Evolutionary conservation across 2,888 invertebrate genomes (phyloP), one percentile per base, ranked within the genome.

Genomic region (Papilio protenor): DNA sequence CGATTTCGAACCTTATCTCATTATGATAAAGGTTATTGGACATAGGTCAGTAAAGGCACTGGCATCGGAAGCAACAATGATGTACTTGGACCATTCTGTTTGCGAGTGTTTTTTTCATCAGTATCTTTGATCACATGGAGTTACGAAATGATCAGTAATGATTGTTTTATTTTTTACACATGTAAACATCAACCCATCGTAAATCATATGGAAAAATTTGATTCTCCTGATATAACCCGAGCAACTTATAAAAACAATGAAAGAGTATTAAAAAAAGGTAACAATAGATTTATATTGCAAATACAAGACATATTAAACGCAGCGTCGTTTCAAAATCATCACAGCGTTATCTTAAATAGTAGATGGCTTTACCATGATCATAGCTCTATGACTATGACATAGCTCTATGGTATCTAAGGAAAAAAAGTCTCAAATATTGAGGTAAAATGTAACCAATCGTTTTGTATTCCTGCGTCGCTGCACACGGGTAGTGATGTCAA

Each of bases 61-160:
- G 88, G 89, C 90, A 91, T 91, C 90, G 91, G 86, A 85, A 86
- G 88, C 91, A 87, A 89, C 91, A 89, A 89, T 92, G 91, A 92
- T 90, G 91, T 90, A 89, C 90, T 88, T 89, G 87, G 89, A 88
- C 91, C 91, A 90, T 91, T 91, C 88, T 83, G 82, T 81, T 84
- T 80, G 83, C 81, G 81, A 84, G 85, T 87, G 85, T 91, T 92
- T 92, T 73, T 92, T 91, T 89, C 89, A 88, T 90, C 90, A 90
- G 89, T 89, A 90, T 90, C 88, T 88, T 88, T 83, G 82, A 85
- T 82, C 80, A 81, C 84, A 81, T 14, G 66, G 84, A 88, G 74
- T 55, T 81, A 77, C 6, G 81, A 87, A 85, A 76, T n/a, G 0
- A 64, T 33, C 1, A 33, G 18, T 27, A 64, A 64, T 21, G 5